These are phyloP conservation scores for Chaetodon trifascialis DNA, from an alignment of 2,113 vertebrate genomes.

Conservation along the genomic window DNA sequence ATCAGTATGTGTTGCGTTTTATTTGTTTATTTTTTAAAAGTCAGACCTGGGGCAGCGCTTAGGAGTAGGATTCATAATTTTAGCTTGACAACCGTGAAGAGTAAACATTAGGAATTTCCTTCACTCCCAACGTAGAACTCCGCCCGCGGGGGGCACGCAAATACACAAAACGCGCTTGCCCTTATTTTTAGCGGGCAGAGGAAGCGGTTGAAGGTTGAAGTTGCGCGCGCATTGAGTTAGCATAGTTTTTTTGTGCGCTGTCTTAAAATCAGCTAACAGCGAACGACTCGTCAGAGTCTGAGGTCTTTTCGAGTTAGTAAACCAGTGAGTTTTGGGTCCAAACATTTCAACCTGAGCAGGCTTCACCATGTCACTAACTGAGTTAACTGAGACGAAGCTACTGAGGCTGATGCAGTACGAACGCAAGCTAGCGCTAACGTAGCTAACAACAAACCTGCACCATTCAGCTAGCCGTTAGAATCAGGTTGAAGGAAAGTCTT, in stretches of 20 bases:
- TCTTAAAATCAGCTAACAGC: background rate
- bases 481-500: background rate
- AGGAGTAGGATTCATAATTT: background rate
- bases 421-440: too few relatives aligned
- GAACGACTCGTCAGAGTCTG: too few relatives aligned
- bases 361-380: background rate
- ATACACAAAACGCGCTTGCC: accelerated
- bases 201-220: background rate
- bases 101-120: too few relatives aligned
- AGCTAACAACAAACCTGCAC: too few relatives aligned
- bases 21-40: too few relatives aligned
- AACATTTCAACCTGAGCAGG: background rate
- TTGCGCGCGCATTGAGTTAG: too few relatives aligned
- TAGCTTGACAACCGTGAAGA: background rate
- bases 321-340: background rate
- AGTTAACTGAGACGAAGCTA: background rate
- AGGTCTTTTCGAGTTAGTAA: background rate
- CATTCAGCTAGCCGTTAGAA: background rate
- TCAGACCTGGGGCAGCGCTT: background rate
- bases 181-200: background rate
- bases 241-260: background rate
- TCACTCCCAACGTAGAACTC: background rate
- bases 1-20: too few relatives aligned
- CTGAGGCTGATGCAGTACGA: too few relatives aligned
- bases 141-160: background rate